Conservation (phyloP, 2,888 invertebrate genomes). For the Xestia xanthographa region DNA sequence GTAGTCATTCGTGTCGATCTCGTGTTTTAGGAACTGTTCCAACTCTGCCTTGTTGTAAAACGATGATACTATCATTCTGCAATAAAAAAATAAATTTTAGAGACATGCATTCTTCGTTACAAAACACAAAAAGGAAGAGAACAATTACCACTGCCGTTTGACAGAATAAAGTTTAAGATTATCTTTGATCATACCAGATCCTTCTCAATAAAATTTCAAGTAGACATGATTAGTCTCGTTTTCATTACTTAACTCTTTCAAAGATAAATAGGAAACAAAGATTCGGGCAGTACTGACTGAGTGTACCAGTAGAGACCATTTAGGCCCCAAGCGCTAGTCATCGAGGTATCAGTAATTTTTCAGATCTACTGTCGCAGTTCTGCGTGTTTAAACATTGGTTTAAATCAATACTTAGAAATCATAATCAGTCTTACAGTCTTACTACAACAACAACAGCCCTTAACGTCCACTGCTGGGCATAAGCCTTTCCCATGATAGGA, state of each 20-base stretch:
- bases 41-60: constrained; percentile 96
- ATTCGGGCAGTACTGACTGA: neutral
- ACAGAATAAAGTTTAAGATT: neutral
- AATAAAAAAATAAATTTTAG: neutral
- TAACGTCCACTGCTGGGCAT: too few species aligned
- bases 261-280: neutral
- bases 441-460: too few species aligned
- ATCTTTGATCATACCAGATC: neutral
- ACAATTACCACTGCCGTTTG: neutral
- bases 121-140: neutral
- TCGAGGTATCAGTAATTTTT: too few species aligned
- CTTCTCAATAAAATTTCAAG: neutral
- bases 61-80: constrained; percentile 95
- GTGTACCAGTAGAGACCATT: neutral
- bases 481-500: too few species aligned
- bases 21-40: constrained; percentile 94
- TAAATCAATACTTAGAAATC: too few species aligned
- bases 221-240: neutral
- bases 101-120: neutral
- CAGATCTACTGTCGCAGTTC: too few species aligned
- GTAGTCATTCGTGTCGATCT: constrained; percentile 93
- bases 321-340: neutral
- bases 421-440: too few species aligned
- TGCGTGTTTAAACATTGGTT: too few species aligned
- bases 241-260: neutral